These are phyloP conservation scores for Ptilorrhoa leucosticta DNA, from an alignment of 2,113 vertebrate genomes.

Conservation along the genomic window DNA sequence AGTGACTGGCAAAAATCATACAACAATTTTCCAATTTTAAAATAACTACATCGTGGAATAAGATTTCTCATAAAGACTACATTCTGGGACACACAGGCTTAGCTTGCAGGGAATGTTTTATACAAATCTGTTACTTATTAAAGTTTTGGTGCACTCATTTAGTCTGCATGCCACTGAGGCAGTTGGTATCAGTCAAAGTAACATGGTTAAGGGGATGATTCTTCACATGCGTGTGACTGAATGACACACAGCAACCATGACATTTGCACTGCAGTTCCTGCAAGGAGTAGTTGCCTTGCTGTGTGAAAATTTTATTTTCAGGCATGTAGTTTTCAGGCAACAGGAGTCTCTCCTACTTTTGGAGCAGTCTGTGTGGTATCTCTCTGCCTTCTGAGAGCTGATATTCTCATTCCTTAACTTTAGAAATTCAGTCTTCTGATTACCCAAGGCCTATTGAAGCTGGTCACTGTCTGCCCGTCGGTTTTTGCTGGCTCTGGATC, in stretches of 20 bases:
- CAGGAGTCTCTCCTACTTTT: background rate
- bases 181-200: background rate
- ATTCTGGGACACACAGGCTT: background rate
- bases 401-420: background rate
- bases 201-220: background rate
- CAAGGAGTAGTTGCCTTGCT: background rate
- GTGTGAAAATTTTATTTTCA: background rate
- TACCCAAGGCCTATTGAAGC: background rate
- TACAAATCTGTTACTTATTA: slow-evolving; percentile 24
- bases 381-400: background rate
- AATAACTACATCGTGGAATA: background rate
- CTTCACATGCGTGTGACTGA: background rate
- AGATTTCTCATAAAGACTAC: background rate
- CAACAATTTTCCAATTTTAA: slow-evolving; percentile 14
- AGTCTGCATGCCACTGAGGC: background rate
- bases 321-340: background rate
- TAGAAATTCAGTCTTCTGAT: background rate
- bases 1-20: background rate
- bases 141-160: background rate
- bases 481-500: slow-evolving; percentile 9
- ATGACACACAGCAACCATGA: background rate
- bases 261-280: background rate
- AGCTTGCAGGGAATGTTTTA: background rate
- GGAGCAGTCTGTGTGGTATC: background rate
- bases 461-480: background rate